These are phyloP conservation scores for Saccopteryx bilineata DNA, from an alignment of 2,113 vertebrate genomes.

Conservation along the genomic window DNA sequence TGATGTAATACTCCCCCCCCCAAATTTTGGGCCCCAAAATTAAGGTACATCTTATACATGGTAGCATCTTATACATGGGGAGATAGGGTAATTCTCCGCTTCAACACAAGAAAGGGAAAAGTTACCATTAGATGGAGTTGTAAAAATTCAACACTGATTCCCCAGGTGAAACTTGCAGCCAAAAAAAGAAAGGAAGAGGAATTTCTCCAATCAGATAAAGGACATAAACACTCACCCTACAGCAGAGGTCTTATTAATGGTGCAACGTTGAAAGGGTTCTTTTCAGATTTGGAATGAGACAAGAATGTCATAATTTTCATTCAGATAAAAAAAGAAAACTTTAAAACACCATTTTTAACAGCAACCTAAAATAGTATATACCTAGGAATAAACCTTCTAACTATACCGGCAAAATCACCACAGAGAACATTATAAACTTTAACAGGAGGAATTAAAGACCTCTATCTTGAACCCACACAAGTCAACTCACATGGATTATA, in stretches of 20 bases:
- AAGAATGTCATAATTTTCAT: neutral
- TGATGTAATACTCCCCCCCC: too few relatives aligned
- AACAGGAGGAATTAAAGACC: neutral
- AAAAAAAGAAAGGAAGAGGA: neutral
- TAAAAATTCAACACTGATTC: neutral
- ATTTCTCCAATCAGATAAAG: neutral
- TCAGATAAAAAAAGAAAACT: neutral
- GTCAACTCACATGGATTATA: neutral
- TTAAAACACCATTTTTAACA: neutral
- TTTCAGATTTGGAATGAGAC: neutral
- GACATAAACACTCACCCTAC: too few relatives aligned
- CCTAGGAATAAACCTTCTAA: neutral
- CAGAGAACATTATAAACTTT: neutral
- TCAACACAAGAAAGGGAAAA: neutral
- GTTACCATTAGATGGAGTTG: neutral
- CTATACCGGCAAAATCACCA: neutral
- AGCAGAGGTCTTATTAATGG: neutral
- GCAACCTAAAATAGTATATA: neutral
- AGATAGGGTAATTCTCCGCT: neutral
- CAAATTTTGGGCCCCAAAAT: too few relatives aligned
- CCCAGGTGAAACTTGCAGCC: neutral
- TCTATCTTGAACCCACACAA: neutral
- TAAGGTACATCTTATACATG: too few relatives aligned
- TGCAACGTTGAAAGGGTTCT: neutral
- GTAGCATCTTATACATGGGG: too few relatives aligned